Evolutionary conservation across 2,888 invertebrate genomes (phyloP), one percentile per base, ranked within the genome.

Genomic region (Ypsolopha sequella): DNA sequence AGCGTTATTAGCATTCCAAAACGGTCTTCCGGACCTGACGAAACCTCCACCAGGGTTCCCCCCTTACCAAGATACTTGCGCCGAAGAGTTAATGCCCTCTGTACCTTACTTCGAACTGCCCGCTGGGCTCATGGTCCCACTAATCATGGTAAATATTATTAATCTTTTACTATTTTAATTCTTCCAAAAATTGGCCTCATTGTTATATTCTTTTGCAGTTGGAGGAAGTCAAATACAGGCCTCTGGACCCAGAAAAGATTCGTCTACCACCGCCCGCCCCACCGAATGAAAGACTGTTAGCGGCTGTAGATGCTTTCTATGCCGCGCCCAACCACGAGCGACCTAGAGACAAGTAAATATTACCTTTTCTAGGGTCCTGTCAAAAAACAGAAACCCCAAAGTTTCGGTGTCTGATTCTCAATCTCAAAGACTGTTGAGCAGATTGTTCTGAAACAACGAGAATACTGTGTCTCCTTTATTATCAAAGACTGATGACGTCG

Each of bases 31-130:
- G 41, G 95, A 96, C 80, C 89, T 96, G 58, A 93, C 93, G 24
- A 93, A 94, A 69, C 96, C 96, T 0, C 96, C 96, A 0, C 95
- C 96, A 6, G 95, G 95, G 36, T 95, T 94, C 68, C 88, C 84
- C 60, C 68, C 85, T 60, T 69, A 88, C 76, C 68, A 76, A 8
- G 85, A 87, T 57, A 63, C 82, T 52, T 85, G 73, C 60, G 81
- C 73, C 64, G 94, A 95, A 62, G 95, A 95, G 56, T 81, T 95
- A 58, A 91, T 95, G 82, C 98, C 98, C 34, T 93, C 94, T 34
- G 93, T 95, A 62, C 97, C 98, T 49, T 99, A 99, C 76, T 99
- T 94, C 74, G 98, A 99, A 73, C 88, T 99, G 57, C 99, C 99
- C 2, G 98, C 99, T 52, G 99, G 98, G 45, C 89, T 99, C 14